phyloP scores from a whole-genome alignment of 2,797 vertebrate genomes.

The Serranus cabrilla region DNA sequence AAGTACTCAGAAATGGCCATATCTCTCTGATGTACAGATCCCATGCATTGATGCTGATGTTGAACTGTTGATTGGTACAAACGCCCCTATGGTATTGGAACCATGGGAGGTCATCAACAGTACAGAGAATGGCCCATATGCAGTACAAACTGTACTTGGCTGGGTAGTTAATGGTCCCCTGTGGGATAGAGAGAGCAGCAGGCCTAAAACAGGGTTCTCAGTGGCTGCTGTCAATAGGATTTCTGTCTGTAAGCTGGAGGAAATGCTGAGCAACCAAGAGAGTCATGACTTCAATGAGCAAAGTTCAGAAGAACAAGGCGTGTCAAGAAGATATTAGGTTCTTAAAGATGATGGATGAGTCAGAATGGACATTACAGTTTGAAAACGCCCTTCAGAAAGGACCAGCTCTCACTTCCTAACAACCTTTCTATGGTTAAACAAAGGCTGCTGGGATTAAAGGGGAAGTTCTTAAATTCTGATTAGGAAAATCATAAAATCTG shows the following conservation, averaged over 20 bases:
- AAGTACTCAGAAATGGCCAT: not conserved
- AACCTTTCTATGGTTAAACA: too few species aligned
- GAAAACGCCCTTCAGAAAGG: too few species aligned
- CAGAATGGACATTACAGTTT: too few species aligned
- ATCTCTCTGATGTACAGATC: too few species aligned
- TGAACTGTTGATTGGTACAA: not conserved
- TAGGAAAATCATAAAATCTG: not conserved
- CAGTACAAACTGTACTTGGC: not conserved
- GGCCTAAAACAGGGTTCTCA: not conserved
- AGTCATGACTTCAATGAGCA: too few species aligned
- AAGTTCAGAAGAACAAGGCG: too few species aligned
- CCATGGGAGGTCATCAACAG: not conserved
- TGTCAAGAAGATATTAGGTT: too few species aligned
- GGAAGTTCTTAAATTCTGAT: not conserved
- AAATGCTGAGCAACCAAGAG: not conserved
- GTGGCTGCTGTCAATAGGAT: not conserved
- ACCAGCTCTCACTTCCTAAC: too few species aligned
- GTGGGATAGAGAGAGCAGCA: not conserved
- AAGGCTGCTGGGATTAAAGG: not conserved
- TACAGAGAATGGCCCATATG: not conserved
- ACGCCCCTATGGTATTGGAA: not conserved
- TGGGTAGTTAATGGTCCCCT: not conserved
- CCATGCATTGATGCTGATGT: not conserved
- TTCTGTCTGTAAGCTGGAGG: not conserved
- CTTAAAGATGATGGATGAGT: too few species aligned